Conservation (phyloP, 2,888 invertebrate genomes). For the Pocota personata region DNA sequence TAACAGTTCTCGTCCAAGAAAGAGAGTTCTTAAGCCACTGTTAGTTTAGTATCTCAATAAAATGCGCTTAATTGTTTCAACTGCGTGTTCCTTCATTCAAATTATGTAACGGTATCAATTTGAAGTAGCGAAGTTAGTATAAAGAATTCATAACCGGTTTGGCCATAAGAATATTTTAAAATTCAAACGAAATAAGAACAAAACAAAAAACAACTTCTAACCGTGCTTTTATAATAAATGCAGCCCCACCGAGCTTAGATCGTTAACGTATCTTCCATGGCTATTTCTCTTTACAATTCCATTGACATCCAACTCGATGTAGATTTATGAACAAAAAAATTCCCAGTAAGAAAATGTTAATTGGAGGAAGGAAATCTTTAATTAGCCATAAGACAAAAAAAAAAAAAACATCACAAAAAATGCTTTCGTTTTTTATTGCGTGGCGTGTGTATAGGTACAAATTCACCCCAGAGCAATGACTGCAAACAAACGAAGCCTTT, state of each 20-base stretch:
- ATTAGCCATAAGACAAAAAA: neutral
- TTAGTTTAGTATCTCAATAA: constrained; percentile 23
- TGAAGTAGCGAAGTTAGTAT: constrained; percentile 3
- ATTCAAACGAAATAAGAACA: constrained; percentile 1
- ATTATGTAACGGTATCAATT: constrained; percentile 46
- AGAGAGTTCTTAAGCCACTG: neutral
- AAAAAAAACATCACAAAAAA: constrained; percentile 1
- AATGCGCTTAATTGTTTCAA: constrained; percentile 1
- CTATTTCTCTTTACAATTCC: constrained; percentile 1
- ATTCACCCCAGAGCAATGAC: neutral
- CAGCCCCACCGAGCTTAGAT: neutral
- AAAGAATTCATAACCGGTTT: constrained; percentile 39
- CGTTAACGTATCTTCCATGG: neutral
- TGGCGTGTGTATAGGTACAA: neutral
- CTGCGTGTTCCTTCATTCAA: constrained; percentile 29
- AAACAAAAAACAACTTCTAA: constrained; percentile 3
- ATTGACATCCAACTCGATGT: neutral
- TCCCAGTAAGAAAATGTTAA: neutral
- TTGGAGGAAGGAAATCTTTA: constrained; percentile 9
- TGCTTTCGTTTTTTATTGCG: constrained; percentile 40
- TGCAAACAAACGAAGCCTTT: neutral
- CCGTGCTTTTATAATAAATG: constrained; percentile 37
- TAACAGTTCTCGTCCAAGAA: constrained; percentile 28
- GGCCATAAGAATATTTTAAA: neutral
- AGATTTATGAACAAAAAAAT: neutral